Conservation (phyloP, 2,888 invertebrate genomes). For the Gibbula magus region DNA sequence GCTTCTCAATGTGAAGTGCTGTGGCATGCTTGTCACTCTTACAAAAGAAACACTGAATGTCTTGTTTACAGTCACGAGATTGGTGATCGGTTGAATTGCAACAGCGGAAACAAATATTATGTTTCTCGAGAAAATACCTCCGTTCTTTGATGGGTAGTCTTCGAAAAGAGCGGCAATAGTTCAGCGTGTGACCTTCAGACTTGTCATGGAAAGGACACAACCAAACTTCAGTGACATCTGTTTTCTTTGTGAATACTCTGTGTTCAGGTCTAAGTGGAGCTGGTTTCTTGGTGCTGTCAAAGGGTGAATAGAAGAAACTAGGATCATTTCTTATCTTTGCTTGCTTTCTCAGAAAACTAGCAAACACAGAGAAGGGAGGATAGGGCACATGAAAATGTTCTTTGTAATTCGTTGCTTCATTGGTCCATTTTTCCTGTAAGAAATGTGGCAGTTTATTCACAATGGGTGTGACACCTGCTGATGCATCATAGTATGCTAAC, state of each 20-base stretch:
- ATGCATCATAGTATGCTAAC: conserved; percentile 43
- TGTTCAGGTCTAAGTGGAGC: too few relatives aligned
- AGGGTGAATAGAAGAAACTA: too few relatives aligned
- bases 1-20: conserved; percentile 27
- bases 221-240: too few relatives aligned
- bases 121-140: too few relatives aligned
- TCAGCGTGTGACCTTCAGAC: conserved; percentile 28
- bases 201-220: too few relatives aligned
- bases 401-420: conserved; percentile 38
- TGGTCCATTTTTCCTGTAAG: conserved; percentile 44
- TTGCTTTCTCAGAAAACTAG: conserved; percentile 34
- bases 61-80: conserved; percentile 24
- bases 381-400: conserved; percentile 29
- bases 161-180: conserved; percentile 31
- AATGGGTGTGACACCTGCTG: conserved; percentile 42
- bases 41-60: conserved; percentile 36
- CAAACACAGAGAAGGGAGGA: conserved; percentile 45
- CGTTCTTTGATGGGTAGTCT: conserved; percentile 24
- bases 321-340: too few relatives aligned
- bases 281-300: too few relatives aligned
- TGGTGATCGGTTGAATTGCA: conserved; percentile 31
- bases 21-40: conserved; percentile 33
- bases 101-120: conserved; percentile 39
- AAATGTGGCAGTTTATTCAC: conserved; percentile 43
- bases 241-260: too few relatives aligned